These are phyloP conservation scores for Paralinhomoeus sp. DNA, from an alignment of 2,888 invertebrate species.

Conservation along the genomic window DNA sequence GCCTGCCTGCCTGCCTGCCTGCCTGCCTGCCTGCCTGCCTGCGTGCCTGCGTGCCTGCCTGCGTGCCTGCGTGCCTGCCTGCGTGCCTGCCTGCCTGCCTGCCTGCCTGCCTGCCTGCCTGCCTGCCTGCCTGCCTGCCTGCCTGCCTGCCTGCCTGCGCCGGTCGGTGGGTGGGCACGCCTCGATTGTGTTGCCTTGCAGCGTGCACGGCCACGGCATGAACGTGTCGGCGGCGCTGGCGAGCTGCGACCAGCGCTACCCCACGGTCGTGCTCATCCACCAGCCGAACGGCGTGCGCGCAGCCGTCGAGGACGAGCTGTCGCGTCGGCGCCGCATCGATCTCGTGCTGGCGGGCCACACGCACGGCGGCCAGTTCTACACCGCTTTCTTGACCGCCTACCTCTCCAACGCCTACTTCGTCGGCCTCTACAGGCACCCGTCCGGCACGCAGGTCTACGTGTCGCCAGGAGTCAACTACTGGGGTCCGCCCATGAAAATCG, in stretches of 20 bases:
- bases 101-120: too few relatives aligned
- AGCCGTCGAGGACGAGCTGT: conserved; percentile 19
- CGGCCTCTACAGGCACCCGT: conserved; percentile 1
- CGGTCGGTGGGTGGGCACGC: too few relatives aligned
- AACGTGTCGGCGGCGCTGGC: conserved; percentile 23
- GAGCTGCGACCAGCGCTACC: conserved; percentile 15
- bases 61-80: too few relatives aligned
- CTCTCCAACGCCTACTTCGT: conserved; percentile 13
- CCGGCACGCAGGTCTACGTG: conserved; percentile 17
- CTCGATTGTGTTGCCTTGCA: too few relatives aligned
- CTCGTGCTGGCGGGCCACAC: conserved; percentile 26
- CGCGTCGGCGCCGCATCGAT: conserved; percentile 15
- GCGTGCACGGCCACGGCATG: conserved; percentile 27
- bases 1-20: too few relatives aligned
- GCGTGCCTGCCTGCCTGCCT: too few relatives aligned
- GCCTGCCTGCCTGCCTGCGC: too few relatives aligned
- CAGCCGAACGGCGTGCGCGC: conserved; percentile 27
- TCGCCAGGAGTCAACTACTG: conserved; percentile 25
- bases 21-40: too few relatives aligned
- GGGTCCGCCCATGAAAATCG: conserved; percentile 29
- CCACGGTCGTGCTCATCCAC: conserved; percentile 26
- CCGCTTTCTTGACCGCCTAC: conserved; percentile 15
- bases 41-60: too few relatives aligned
- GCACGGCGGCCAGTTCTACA: conserved; percentile 21
- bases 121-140: too few relatives aligned